Base-by-base conservation (phyloP, 2,888 invertebrate genomes). In the Eupithecia exiguata region DNA sequence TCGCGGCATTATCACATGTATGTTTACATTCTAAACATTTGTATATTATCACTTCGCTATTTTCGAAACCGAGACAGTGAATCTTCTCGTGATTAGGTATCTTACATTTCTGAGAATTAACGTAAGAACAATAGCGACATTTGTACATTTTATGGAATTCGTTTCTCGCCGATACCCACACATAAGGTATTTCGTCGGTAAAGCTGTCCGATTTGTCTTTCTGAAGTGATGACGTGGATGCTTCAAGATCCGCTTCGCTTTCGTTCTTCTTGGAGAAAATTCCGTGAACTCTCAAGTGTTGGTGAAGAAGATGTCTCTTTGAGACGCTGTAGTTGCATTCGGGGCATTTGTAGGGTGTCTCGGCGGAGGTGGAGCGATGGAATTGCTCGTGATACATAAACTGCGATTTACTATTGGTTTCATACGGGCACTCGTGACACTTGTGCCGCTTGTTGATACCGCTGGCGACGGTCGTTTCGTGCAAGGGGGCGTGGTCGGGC, bases 331-430 rank as follows among this genome's bases (percentile, higher is more conserved):
- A 98, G 79, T 96, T 96, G 88, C 98, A 98, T 81, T 96, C 95
- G 35, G 95, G 96, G 86, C 98, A 98, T 88, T 97, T 97, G 89
- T 97, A 97, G n/a, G 96, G 96, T 0, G 96, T 96, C 65, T 96
- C 96, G 70, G 96, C 95, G 0, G 96, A 76, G 4, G 76, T 73
- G n/a, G 73, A 68, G 9, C 76, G 95, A 86, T 98, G 98, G 87
- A 98, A 97, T 85, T 98, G 97, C 85, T 97, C 97, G 86, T 98
- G 98, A 86, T 98, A 97, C 86, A 97, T 95, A 89, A 96, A 97
- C 88, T 98, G 98, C 38, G 97, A 97, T 88, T 97, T 97, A 87
- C 97, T 97, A 86, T 97, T 97, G 58, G 97, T 97, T 80, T 97
- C 97, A 87, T 97, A 98, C 0, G 98, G 98, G 88, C 98, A 98